Percentiles rank a stretch among this genome's conserved stretches.
phyloP scores from a whole-genome alignment of 2,113 vertebrate genomes.

The Anarhynchus alexandrinus region DNA sequence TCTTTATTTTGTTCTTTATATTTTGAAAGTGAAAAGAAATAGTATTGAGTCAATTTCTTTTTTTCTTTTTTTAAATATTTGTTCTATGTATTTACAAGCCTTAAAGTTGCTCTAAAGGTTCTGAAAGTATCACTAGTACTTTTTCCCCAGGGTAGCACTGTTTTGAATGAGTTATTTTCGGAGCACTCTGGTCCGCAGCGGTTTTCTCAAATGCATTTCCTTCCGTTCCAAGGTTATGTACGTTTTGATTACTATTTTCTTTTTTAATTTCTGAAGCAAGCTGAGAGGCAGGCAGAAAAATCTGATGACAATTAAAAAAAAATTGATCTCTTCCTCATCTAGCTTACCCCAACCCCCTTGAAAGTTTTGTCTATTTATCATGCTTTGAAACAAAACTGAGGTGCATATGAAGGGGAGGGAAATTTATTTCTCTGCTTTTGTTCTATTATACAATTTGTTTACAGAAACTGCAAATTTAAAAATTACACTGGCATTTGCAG shows the following conservation, averaged over 20 bases:
- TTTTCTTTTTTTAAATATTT: constrained; percentile 85
- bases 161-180: constrained; percentile 74
- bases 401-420: constrained; percentile 77
- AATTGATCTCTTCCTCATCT: constrained; percentile 59
- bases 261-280: constrained; percentile 81
- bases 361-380: constrained; percentile 77
- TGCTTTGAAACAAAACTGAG: constrained; percentile 77
- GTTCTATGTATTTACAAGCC: constrained; percentile 98
- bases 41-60: constrained; percentile 79
- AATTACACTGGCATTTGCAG: constrained; percentile 95
- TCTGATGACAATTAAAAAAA: constrained; percentile 45
- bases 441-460: constrained; percentile 83
- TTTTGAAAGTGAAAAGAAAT: constrained; percentile 85
- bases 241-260: constrained; percentile 70
- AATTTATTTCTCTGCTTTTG: constrained; percentile 82
- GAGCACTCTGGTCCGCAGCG: constrained; percentile 72
- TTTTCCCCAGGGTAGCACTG: constrained; percentile 70
- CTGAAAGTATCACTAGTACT: constrained; percentile 88
- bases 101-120: constrained; percentile 90
- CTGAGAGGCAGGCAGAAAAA: constrained; percentile 83
- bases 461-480: constrained; percentile 98
- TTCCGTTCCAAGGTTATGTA: constrained; percentile 77
- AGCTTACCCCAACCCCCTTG: constrained; percentile 72
- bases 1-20: constrained; percentile 86
- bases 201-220: constrained; percentile 70